A percentile compares a stretch with the other conserved stretches of the same genome.
Evolutionary conservation across 2,113 vertebrate genomes (phyloP).

Genomic region (Oreochromis niloticus): DNA sequence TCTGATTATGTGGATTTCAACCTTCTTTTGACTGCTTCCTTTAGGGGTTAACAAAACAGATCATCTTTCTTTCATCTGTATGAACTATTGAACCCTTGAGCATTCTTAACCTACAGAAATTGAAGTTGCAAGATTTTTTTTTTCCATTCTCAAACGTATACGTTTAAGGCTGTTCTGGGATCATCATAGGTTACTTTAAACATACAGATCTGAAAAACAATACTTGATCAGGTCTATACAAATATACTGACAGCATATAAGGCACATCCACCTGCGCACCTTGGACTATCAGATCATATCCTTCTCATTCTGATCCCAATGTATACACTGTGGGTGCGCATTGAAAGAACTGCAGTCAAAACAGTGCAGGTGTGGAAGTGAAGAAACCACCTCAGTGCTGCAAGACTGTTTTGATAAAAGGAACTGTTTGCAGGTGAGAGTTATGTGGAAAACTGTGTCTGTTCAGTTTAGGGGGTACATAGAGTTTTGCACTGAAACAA

Average conservation of each 20-base stretch:
- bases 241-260: neutral
- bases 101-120: neutral
- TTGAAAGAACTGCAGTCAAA: neutral
- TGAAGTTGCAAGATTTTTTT: neutral
- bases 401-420: neutral
- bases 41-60: neutral
- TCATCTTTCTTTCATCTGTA: neutral
- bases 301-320: neutral
- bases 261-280: accelerated
- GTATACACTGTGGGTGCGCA: neutral
- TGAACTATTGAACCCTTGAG: neutral
- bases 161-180: neutral
- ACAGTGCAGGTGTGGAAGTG: neutral
- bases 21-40: neutral
- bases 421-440: neutral
- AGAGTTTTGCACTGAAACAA: neutral
- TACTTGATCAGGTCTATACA: neutral
- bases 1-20: neutral
- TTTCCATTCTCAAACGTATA: neutral
- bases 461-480: neutral
- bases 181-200: neutral
- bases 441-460: neutral
- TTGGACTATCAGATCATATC: neutral
- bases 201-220: neutral
- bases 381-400: no score